Evolutionary conservation across 2,888 invertebrate species (phyloP), one percentile per base, ranked within the genome.

Genomic region (Syritta pipiens): DNA sequence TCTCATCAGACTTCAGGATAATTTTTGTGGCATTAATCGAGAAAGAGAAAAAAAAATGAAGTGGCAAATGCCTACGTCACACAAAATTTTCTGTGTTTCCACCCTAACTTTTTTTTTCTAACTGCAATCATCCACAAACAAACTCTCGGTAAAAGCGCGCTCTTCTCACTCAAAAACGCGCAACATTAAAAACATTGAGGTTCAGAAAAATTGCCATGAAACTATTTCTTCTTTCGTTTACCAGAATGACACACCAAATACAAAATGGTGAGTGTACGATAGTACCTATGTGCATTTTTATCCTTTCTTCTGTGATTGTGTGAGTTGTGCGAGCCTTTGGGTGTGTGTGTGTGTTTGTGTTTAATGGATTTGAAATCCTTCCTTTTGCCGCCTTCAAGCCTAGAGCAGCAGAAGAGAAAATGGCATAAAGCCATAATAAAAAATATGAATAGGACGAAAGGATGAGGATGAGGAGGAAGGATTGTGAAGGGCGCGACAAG

Each of bases 311-410:
- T 10, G 28, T 40, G 40, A 14, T 1, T 42, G 30, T 32, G 40
- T 55, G 46, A n/a, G n/a, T n/a, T 40, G 7, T 14, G 10, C 42
- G 10, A 28, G 26, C 49, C n/a, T 20, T 12, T 35, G 20, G 24
- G 17, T 60, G 22, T 24, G 30, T 49, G 35, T 59, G 19, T 19
- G 7, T 55, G 12, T 26, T 9, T 46, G 46, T 62, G 22, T 62
- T 65, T 44, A 44, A 65, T 59, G 59, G 51, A 53, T 74, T 67
- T 53, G n/a, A n/a, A 48, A 57, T 74, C 59, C 30, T 67, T 35
- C 32, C 28, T 74, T 51, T 35, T 28, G 44, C 51, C 51, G 37
- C 65, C 67, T 74, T n/a, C n/a, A n/a, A 51, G 65, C 72, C 72
- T 22, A 53, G 59, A 44, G 67, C 44, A n/a, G n/a, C n/a, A n/a